Base-by-base conservation (phyloP, 2,113 vertebrate genomes). In the Pelusios castaneus region DNA sequence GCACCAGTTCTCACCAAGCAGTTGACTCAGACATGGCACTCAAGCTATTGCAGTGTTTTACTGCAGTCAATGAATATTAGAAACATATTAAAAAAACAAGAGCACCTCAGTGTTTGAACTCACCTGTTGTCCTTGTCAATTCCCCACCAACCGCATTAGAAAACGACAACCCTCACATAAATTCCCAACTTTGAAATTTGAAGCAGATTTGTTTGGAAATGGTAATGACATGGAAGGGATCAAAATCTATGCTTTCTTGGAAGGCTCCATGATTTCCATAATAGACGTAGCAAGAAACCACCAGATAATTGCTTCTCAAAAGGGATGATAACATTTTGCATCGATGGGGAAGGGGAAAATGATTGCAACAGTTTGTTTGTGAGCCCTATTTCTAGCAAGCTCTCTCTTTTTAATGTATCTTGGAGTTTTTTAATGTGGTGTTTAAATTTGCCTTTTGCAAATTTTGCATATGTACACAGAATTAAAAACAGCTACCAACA, bases 381-480 rank as follows among this genome's bases (percentile, higher is more conserved):
- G 80, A 90, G 25, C 56, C 8, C 76, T 87, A 8, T 4, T 63
- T 94, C 47, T 31, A 75, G n/a, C 6, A 84, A 38, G 38, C 77
- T 77, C 38, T 80, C 29, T 73, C 63, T 56, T 34, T 58, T 49
- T 22, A 4, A 21, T 89, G 54, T 14, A 87, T 45, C 82, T 87
- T 56, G 85, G n/a, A 83, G 70, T 96, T 95, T 85, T 52, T 87
- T 95, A 96, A 95, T 60, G 77, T 92, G 94, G 87, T 92, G 77
- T 78, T 96, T 97, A 94, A 96, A 94, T 96, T 94, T 92, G 52
- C 89, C 49, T 82, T 92, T 94, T 92, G 60, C 94, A 96, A 95
- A 79, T 94, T 95, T 97, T 94, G 94, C 84, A 91, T 93, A 94
- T 86, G 91, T 92, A 91, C 25, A 94, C 54, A 85, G 89, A 88